phyloP scores from a whole-genome alignment of 2,113 vertebrate species.

The Chloropsis cyanopogon region DNA sequence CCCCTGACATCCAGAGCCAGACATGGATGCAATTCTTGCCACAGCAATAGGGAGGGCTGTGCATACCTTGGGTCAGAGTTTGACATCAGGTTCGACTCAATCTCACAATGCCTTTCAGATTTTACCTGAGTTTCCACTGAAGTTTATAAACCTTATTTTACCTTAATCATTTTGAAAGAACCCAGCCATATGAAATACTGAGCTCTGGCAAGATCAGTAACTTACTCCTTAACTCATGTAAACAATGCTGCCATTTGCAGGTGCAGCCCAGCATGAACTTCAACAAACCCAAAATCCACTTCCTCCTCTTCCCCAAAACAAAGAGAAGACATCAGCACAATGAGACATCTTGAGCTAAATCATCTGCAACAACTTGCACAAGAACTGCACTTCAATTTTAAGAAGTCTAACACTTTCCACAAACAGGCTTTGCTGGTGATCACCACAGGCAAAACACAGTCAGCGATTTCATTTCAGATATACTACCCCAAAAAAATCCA shows the following conservation, averaged over 20 bases:
- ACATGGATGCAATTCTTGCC: background rate
- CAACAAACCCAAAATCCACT: background rate
- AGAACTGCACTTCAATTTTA: background rate
- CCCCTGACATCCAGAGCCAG: background rate
- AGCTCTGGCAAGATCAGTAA: background rate
- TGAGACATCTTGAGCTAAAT: background rate
- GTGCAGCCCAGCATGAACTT: background rate
- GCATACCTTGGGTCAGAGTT: background rate
- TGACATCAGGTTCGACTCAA: background rate
- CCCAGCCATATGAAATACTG: background rate
- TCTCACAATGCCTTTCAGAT: background rate
- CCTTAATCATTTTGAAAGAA: background rate
- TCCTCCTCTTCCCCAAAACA: background rate
- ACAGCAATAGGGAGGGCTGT: background rate
- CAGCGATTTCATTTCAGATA: conserved; percentile 19
- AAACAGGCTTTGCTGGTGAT: background rate
- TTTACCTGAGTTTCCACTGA: background rate
- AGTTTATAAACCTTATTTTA: background rate
- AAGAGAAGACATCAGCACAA: background rate
- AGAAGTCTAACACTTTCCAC: background rate
- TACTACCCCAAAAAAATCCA: background rate
- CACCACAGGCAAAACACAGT: conserved; percentile 13
- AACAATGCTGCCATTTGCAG: background rate
- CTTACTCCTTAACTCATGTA: background rate
- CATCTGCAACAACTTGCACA: background rate